Evolutionary conservation across 2,113 vertebrate species (phyloP), one percentile per base, ranked within the genome.

Genomic region (Leuciscus idus): DNA sequence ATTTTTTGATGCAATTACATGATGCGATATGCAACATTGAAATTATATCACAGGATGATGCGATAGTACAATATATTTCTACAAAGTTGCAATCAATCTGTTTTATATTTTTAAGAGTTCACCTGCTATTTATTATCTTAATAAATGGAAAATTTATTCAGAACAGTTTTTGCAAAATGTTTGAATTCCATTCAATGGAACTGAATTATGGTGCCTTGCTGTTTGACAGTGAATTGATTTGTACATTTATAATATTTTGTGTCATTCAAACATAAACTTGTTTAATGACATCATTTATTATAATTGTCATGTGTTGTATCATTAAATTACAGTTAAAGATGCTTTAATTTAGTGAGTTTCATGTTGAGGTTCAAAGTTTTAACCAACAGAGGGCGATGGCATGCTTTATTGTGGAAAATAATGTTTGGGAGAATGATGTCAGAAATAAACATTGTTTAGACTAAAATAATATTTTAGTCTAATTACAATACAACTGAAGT

Each of bases 341-440:
- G 36, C 39, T 74, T n/a, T 13, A 0, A 23, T 39, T 46, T 15
- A 46, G 6, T 3, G 23, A 13, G 36, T 26, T 74, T 74, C 12
- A 74, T 46, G 23, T 26, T 26, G 6, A 48, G 28, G n/a, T 75
- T 75, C 11, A 17, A 1, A 26, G 6, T 17, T 75, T 50, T 50
- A 6, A 70, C 91, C 93, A 90, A 76, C 89, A 94, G 94, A 89
- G 89, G 94, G 93, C 91, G 73, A 61, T 88, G 76, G 86, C 70
- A 86, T 85, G 15, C 88, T 70, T 88, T 85, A 57, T 79, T 52
- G 23, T 33, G 61, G 36, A n/a, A 62, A 80, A n/a, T 2, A n/a
- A 7, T 4, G 8, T n/a, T 57, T 23, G 30, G 50, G 19, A 43
- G 36, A 7, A 48, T 52, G 11, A 26, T n/a, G 52, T 57, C 52